Evolutionary conservation across 2,888 invertebrate species (phyloP).

Genomic region (Lasioglossum calceatum): DNA sequence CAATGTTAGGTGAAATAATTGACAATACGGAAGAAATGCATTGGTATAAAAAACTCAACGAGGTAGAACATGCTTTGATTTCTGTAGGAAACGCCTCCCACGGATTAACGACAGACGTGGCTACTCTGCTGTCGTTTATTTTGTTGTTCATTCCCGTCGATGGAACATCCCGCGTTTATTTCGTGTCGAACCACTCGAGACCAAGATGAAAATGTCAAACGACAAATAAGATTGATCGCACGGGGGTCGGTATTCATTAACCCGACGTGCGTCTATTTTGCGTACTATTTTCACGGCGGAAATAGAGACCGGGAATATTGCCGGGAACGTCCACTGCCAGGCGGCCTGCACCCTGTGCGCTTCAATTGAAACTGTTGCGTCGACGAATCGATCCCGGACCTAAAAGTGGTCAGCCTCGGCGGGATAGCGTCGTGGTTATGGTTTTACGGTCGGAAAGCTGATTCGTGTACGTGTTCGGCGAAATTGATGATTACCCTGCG

Average conservation of each 20-base stretch:
- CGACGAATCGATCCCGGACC: slow-evolving; percentile 37
- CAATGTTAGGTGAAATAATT: too few species aligned
- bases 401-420: slow-evolving; percentile 11
- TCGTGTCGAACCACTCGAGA: neutral
- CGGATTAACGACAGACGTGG: too few species aligned
- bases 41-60: too few species aligned
- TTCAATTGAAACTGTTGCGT: slow-evolving; percentile 45
- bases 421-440: slow-evolving; percentile 5
- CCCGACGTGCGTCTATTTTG: slow-evolving; percentile 24
- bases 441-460: neutral
- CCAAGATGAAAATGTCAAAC: slow-evolving; percentile 29
- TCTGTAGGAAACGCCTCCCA: too few species aligned
- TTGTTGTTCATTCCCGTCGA: neutral
- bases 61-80: too few species aligned
- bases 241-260: slow-evolving; percentile 6
- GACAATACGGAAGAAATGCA: too few species aligned
- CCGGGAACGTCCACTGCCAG: slow-evolving; percentile 2
- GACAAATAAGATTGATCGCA: slow-evolving; percentile 43
- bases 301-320: slow-evolving; percentile 13
- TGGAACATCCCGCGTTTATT: neutral
- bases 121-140: too few species aligned
- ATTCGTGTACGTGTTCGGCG: neutral
- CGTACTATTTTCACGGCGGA: neutral
- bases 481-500: slow-evolving; percentile 16
- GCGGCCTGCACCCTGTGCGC: neutral